Evolutionary conservation across 2,888 invertebrate species (phyloP).

Genomic region (Himalopsyche tibetana): DNA sequence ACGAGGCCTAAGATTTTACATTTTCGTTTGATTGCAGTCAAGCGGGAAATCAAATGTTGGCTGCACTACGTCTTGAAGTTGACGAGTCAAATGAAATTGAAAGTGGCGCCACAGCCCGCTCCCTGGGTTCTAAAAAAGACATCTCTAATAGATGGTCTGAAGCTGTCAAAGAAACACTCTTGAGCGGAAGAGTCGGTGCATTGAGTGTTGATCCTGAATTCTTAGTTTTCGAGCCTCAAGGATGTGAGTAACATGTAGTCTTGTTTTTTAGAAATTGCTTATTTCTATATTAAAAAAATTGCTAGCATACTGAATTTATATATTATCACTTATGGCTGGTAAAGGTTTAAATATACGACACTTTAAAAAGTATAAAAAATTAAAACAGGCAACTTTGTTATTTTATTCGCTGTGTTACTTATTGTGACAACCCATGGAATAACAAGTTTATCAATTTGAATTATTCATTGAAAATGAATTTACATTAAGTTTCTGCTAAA

Average conservation of each 20-base stretch:
- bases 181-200: conserved; percentile 85
- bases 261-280: too few species aligned
- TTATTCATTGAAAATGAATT: too few species aligned
- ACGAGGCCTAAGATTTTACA: background rate
- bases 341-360: too few species aligned
- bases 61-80: conserved; percentile 85
- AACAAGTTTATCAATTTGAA: too few species aligned
- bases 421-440: too few species aligned
- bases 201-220: conserved; percentile 89
- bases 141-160: conserved; percentile 74
- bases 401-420: too few species aligned
- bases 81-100: conserved; percentile 83
- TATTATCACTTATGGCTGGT: too few species aligned
- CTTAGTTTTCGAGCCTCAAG: conserved; percentile 83
- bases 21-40: conserved; percentile 69
- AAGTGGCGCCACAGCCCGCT: conserved; percentile 73
- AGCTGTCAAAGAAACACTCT: conserved; percentile 83
- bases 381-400: too few species aligned
- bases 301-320: too few species aligned
- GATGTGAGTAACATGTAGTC: conserved; percentile 77
- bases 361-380: too few species aligned
- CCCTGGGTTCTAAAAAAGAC: conserved; percentile 67
- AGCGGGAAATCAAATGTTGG: conserved; percentile 82
- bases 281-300: too few species aligned
- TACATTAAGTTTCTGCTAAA: too few species aligned